Evolutionary conservation across 2,888 invertebrate genomes (phyloP).

Genomic region (Ctenicera cuprea): DNA sequence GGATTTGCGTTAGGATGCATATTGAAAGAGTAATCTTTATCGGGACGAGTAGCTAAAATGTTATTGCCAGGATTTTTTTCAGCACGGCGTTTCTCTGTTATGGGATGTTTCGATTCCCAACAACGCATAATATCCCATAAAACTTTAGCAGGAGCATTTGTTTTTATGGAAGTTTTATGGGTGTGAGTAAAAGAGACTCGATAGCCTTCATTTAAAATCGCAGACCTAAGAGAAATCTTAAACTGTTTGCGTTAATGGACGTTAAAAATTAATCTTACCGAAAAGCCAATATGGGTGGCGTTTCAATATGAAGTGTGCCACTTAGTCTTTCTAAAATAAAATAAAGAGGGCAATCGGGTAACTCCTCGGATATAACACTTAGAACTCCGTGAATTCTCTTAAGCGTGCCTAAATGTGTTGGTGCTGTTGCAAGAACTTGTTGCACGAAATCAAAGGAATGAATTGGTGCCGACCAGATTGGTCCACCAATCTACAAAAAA

Average conservation of each 20-base stretch:
- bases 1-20: conserved; percentile 87
- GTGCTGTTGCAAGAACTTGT: conserved; percentile 75
- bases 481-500: conserved; percentile 91
- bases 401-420: conserved; percentile 78
- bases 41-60: conserved; percentile 76
- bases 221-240: conserved; percentile 81
- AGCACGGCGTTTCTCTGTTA: conserved; percentile 77
- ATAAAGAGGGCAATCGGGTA: conserved; percentile 90
- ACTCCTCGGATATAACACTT: conserved; percentile 87
- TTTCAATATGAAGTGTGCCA: conserved; percentile 82
- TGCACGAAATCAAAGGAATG: conserved; percentile 87
- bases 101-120: conserved; percentile 84
- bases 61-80: conserved; percentile 73
- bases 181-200: conserved; percentile 95
- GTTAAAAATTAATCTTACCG: conserved; percentile 74
- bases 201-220: conserved; percentile 91
- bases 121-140: conserved; percentile 95
- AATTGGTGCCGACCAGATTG: conserved; percentile 93
- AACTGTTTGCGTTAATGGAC: not conserved
- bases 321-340: conserved; percentile 88
- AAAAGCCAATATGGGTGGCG: conserved; percentile 81
- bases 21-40: conserved; percentile 73
- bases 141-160: conserved; percentile 88
- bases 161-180: conserved; percentile 91
- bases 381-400: conserved; percentile 88